phyloP scores from a whole-genome alignment of 2,888 invertebrate species.

The Hemistola chrysoprasaria region DNA sequence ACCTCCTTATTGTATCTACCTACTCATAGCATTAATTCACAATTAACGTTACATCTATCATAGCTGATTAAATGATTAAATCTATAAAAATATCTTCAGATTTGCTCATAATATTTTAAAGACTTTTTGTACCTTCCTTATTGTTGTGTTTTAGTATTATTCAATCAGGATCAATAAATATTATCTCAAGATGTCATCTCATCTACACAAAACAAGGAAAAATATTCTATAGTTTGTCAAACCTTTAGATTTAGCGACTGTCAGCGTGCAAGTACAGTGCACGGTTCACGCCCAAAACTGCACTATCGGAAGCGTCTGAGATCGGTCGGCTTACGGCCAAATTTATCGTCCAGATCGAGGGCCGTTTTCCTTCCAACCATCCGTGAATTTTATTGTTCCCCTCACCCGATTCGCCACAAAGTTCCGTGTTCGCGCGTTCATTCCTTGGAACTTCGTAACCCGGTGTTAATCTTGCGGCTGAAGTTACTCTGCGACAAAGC shows the following conservation, averaged over 20 bases:
- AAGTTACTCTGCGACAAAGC: conserved; percentile 29
- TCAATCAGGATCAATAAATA: no score
- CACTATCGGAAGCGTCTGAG: conserved; percentile 49
- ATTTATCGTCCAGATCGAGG: conserved; percentile 52
- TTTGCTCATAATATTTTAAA: no score
- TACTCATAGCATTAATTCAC: no score
- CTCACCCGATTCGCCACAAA: conserved; percentile 51
- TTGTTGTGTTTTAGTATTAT: no score
- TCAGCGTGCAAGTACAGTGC: conserved; percentile 16
- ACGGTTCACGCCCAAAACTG: conserved; percentile 43
- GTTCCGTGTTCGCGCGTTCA: conserved; percentile 61
- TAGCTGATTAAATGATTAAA: no score
- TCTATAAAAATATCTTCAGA: no score
- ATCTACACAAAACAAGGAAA: conserved; percentile 27
- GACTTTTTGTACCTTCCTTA: no score
- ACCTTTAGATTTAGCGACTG: background rate
- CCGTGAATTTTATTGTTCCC: conserved; percentile 76
- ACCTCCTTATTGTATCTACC: no score
- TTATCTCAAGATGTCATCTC: conserved; percentile 37
- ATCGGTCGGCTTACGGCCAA: conserved; percentile 51
- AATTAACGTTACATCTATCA: conserved; percentile 4
- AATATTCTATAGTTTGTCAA: background rate
- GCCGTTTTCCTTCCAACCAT: conserved; percentile 49
- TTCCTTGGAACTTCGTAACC: conserved; percentile 37
- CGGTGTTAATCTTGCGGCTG: conserved; percentile 50